Evolutionary conservation across 2,888 invertebrate species (phyloP), one percentile per base, ranked within the genome.

Genomic region (Pediacus dermestoides): DNA sequence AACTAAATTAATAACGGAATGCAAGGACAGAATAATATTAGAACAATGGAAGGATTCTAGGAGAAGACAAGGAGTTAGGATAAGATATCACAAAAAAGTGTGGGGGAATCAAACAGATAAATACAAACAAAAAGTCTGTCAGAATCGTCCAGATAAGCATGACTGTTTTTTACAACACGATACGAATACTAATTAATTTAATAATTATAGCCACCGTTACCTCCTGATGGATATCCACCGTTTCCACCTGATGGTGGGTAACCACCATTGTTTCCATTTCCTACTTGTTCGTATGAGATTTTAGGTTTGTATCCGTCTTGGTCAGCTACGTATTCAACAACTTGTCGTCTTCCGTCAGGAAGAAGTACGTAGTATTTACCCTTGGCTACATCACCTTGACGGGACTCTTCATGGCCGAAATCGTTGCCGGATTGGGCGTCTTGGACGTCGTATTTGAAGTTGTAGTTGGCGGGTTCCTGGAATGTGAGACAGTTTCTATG

Each of bases 281-380:
- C 48, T 7, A 62, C 63, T 28, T 73, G 73, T 46, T 78, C 77
- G 48, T 81, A 81, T 60, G 76, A 70, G 0, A 81, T 78, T 43
- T 79, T 76, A 0, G 82, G 81, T 46, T 77, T 76, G 63, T 81
- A 81, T 0, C 81, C 81, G 21, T 74, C 75, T 54, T 74, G 74
- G 34, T 81, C 81, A 1, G 81, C 81, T 1, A 75, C 77, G 56
- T 81, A 82, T 4, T 79, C 79, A 0, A 81, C 81, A 7, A 80
- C 76, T 58, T 82, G 81, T 56, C 75, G 73, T 39, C 81, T 70
- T 4, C 82, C 82, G 46, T 82, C 82, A 0, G 83, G 82, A 22
- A 83, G 71, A 53, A 78, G 74, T 46, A 83, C 82, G 50, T 77
- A 71, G 67, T 83, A 83, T 58, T 79, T 80, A 8, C 82, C 82